Evolutionary conservation across 2,888 invertebrate species (phyloP).

Genomic region (Hirudinaria manillensis): DNA sequence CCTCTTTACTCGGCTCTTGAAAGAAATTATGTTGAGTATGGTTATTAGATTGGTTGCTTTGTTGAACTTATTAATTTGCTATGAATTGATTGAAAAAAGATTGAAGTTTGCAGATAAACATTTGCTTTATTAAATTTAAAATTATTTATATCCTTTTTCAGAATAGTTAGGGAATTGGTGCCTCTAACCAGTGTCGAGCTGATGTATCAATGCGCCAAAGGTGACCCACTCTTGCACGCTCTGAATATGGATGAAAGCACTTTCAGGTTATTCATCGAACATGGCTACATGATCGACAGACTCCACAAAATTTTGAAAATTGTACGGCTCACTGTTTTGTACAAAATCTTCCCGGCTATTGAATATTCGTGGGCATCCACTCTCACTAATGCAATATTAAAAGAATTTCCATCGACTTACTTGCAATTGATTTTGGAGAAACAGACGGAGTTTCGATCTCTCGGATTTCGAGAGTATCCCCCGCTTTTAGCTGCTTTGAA

Average conservation of each 20-base stretch:
- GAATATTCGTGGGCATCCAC: neutral
- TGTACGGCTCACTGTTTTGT: neutral
- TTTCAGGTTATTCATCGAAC: neutral
- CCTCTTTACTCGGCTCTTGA: neutral
- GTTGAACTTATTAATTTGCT: neutral
- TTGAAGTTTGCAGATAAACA: too few relatives aligned
- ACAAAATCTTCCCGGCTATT: neutral
- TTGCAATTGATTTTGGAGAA: neutral
- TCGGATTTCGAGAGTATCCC: neutral
- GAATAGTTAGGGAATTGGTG: neutral
- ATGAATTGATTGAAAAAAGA: too few relatives aligned
- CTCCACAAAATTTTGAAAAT: neutral
- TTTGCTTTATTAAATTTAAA: neutral
- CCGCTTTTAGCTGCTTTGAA: slow-evolving; percentile 2
- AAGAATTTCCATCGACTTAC: neutral
- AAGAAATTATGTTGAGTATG: neutral
- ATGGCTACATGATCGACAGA: neutral
- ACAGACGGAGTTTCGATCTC: neutral
- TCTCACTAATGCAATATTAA: neutral
- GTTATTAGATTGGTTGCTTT: neutral
- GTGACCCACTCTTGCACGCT: neutral
- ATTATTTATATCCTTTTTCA: neutral
- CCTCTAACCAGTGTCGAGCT: neutral
- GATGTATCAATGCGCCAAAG: neutral
- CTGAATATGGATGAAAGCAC: neutral